Conservation (phyloP, 2,797 vertebrate genomes). For the Fratercula arctica region DNA sequence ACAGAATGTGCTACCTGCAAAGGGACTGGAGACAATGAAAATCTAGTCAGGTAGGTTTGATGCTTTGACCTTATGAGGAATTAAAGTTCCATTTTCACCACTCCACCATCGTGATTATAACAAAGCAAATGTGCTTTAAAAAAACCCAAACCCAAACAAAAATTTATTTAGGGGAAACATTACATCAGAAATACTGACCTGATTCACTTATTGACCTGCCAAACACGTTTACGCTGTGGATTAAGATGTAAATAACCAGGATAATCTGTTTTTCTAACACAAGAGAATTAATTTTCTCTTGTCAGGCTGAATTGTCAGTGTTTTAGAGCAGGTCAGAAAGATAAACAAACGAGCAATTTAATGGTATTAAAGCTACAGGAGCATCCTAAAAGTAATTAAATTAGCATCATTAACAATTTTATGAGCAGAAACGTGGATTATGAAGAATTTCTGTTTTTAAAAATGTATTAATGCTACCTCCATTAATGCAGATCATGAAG, state of each 20-base stretch:
- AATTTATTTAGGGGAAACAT: slow-evolving; percentile 9
- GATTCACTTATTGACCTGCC: slow-evolving; percentile 75
- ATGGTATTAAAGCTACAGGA: not conserved
- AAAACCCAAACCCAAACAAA: not conserved
- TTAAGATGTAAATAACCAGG: slow-evolving; percentile 78
- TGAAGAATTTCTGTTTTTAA: not conserved
- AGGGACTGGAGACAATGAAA: slow-evolving; percentile 96
- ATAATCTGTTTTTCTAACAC: slow-evolving; percentile 72
- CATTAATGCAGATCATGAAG: not conserved
- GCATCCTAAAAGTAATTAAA: slow-evolving; percentile 19
- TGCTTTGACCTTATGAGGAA: slow-evolving; percentile 62
- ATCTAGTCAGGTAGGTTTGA: slow-evolving; percentile 91
- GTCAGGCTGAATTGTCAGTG: not conserved
- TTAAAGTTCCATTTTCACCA: slow-evolving; percentile 80
- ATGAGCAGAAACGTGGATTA: not conserved
- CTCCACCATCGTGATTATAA: slow-evolving; percentile 62
- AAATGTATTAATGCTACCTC: not conserved
- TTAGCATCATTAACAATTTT: not conserved
- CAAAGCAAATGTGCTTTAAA: not conserved
- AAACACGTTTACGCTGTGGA: slow-evolving; percentile 77
- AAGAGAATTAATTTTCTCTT: slow-evolving; percentile 29
- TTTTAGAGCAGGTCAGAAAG: slow-evolving; percentile 20
- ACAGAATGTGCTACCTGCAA: slow-evolving; percentile 94
- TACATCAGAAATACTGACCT: slow-evolving; percentile 38
- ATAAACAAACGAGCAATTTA: slow-evolving; percentile 37